phyloP scores from a whole-genome alignment of 2,113 vertebrate species.

The Lonchura striata region DNA sequence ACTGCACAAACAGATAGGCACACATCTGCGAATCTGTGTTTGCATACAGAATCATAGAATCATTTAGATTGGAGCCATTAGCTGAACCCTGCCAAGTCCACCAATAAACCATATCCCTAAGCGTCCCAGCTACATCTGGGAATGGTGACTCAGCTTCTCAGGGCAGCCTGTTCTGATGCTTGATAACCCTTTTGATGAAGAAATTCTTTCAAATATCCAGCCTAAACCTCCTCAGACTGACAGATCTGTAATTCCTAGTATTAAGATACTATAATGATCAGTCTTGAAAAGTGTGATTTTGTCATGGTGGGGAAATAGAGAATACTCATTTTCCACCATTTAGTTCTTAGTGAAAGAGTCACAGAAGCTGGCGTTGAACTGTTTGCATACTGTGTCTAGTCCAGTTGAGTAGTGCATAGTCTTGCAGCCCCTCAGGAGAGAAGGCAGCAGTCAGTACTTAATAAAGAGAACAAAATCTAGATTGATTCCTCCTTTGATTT shows the following conservation, averaged over 20 bases:
- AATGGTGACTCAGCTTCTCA: neutral
- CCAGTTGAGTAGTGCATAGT: neutral
- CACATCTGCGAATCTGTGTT: neutral
- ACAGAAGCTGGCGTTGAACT: neutral
- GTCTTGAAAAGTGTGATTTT: neutral
- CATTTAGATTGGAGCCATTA: neutral
- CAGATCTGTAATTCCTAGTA: neutral
- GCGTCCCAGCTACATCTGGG: rapidly evolving
- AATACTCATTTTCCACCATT: neutral
- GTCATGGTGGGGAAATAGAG: neutral
- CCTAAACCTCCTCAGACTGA: neutral
- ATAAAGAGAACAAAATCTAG: neutral
- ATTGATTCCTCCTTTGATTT: neutral
- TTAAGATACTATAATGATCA: neutral
- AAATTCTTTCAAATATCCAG: neutral
- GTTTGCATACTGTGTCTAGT: neutral
- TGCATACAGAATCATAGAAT: neutral
- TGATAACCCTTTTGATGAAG: neutral
- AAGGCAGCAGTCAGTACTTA: neutral
- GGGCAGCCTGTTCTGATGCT: neutral
- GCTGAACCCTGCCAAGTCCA: neutral
- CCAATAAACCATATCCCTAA: neutral
- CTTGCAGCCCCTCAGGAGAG: neutral
- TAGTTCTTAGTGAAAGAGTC: neutral
- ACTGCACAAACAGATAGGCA: neutral